Evolutionary conservation across 2,888 invertebrate species (phyloP), one percentile per base, ranked within the genome.

Genomic region (Cacoxenus indagator): DNA sequence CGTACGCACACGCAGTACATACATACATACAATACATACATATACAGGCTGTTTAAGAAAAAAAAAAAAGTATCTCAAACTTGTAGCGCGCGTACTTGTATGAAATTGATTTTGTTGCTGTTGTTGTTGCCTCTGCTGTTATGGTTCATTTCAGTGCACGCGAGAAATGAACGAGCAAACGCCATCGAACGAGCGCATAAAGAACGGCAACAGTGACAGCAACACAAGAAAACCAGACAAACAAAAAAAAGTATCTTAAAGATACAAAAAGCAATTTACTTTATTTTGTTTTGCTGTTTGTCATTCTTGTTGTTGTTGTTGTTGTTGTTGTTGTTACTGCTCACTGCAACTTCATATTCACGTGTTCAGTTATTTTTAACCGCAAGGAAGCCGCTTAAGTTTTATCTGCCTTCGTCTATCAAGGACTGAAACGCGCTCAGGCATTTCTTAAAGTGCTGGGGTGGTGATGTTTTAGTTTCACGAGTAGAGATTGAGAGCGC

Each of bases 11-110:
- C n/a, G n/a, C n/a, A n/a, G n/a, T n/a, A n/a, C n/a, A n/a, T n/a
- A n/a, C n/a, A n/a, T n/a, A n/a, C n/a, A n/a, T n/a, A n/a, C n/a
- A n/a, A n/a, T n/a, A n/a, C n/a, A n/a, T n/a, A n/a, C n/a, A n/a
- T n/a, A n/a, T n/a, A n/a, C n/a, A n/a, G n/a, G n/a, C n/a, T n/a
- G n/a, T n/a, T n/a, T n/a, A n/a, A 46, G 17, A n/a, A 8, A 54
- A 64, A 48, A 48, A 70, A 67, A 67, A 64, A 65, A 67, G 65
- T 55, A 55, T 69, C 31, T 62, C 74, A 69, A 37, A 37, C 37
- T 37, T 37, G 37, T 37, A 37, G 37, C 37, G 37, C 74, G 67
- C 70, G 61, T 65, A 31, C 37, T 37, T 37, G 37, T 37, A 37
- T 37, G 37, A 37, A 37, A 37, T 37, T 37, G 37, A 73, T 69